Percentiles rank a stretch among this genome's conserved stretches.
Conservation (phyloP, 2,113 vertebrate species). For the Epinephelus cyanopodus region DNA sequence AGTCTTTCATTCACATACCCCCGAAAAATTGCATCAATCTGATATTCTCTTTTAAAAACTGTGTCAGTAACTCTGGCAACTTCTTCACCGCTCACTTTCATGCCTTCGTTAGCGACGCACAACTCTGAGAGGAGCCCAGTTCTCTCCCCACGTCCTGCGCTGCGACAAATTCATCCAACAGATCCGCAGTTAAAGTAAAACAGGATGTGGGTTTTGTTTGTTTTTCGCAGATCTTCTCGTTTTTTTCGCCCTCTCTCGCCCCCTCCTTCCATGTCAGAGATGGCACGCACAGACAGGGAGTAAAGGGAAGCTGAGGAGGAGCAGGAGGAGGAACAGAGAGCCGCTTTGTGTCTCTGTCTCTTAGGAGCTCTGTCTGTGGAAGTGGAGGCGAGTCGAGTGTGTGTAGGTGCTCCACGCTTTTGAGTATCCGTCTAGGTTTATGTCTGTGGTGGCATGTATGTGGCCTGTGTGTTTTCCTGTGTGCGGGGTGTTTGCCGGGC, state of each 20-base stretch:
- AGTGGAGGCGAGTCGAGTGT: constrained; percentile 43
- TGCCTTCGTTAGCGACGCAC: not conserved
- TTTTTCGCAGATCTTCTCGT: constrained; percentile 48
- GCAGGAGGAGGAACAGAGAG: constrained; percentile 62
- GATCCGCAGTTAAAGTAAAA: constrained; percentile 24
- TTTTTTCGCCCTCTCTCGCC: constrained; percentile 9
- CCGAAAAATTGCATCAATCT: constrained; percentile 43
- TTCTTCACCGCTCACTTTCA: not conserved
- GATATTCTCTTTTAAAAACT: constrained; percentile 57
- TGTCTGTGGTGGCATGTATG: constrained; percentile 22
- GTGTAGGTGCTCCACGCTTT: constrained; percentile 30
- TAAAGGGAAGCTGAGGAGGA: constrained; percentile 52
- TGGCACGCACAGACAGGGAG: constrained; percentile 36
- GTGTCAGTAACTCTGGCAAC: constrained; percentile 31
- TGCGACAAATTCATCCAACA: constrained; percentile 28
- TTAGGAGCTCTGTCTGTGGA: constrained; percentile 52
- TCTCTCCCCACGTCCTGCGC: constrained; percentile 8
- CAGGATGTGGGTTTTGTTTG: constrained; percentile 46
- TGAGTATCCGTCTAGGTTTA: constrained; percentile 35
- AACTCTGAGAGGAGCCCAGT: constrained; percentile 17
- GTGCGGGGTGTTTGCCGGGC: constrained; percentile 1
- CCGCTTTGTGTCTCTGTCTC: constrained; percentile 56
- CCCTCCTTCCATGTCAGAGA: constrained; percentile 41
- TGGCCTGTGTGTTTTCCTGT: not conserved
- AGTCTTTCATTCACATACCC: constrained; percentile 22